Evolutionary conservation across 2,888 invertebrate genomes (phyloP).

Genomic region (Fragum fragum): DNA sequence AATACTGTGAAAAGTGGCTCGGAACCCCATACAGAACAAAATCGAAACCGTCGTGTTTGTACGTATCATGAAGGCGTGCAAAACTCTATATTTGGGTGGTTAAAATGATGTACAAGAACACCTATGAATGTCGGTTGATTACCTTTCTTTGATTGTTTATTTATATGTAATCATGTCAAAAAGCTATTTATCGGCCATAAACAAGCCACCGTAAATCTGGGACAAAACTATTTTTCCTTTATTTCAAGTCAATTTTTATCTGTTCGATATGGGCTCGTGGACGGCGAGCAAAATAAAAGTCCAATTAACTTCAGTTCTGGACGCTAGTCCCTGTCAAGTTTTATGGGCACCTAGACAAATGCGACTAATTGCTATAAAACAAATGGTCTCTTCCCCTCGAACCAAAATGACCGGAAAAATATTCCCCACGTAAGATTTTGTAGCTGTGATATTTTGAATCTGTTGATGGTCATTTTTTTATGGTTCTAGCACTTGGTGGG

Average conservation of each 20-base stretch:
- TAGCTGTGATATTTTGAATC: no score
- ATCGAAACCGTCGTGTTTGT: no score
- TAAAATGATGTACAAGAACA: neutral
- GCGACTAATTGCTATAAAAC: conserved; percentile 55
- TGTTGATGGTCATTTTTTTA: no score
- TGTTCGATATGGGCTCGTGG: conserved; percentile 9
- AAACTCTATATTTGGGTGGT: conserved; percentile 1
- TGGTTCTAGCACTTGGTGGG: no score
- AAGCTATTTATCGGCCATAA: conserved; percentile 32
- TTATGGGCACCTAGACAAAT: conserved; percentile 47
- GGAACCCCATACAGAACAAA: no score
- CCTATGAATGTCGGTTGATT: conserved; percentile 13
- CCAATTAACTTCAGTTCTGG: conserved; percentile 53
- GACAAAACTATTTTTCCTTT: conserved; percentile 13
- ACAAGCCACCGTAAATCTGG: conserved; percentile 27
- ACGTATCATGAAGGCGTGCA: neutral
- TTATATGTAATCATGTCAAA: conserved; percentile 30
- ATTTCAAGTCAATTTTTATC: conserved; percentile 3
- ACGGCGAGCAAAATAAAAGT: conserved; percentile 49
- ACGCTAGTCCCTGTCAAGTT: conserved; percentile 37
- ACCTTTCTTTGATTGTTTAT: conserved; percentile 18
- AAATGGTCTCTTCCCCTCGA: conserved; percentile 30
- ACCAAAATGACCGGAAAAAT: conserved; percentile 8
- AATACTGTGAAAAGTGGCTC: no score
- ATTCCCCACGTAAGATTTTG: neutral